Evolutionary conservation across 2,113 vertebrate genomes (phyloP).

Genomic region (Chaetodon trifascialis): DNA sequence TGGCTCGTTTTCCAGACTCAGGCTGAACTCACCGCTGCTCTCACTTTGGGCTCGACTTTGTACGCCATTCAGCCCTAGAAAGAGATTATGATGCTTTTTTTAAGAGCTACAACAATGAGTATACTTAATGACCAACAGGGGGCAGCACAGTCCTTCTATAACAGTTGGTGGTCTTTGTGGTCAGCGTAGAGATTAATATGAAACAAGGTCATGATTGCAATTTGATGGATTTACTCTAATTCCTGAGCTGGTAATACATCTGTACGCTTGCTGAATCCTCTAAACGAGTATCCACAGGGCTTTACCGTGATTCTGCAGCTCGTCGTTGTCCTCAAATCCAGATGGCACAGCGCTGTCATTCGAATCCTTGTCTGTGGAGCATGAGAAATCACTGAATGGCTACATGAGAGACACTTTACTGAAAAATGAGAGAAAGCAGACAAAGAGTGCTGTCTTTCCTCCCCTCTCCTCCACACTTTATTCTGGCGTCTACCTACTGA

Average conservation of each 20-base stretch:
- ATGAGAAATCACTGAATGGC: slow-evolving; percentile 23
- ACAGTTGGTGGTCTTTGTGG: slow-evolving; percentile 13
- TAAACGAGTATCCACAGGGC: slow-evolving; percentile 49
- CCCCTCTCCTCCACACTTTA: background rate
- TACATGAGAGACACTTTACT: background rate
- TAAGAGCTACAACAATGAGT: background rate
- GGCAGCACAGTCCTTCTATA: slow-evolving; percentile 55
- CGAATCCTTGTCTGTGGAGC: slow-evolving; percentile 74
- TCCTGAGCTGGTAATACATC: slow-evolving; percentile 74
- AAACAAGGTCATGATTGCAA: slow-evolving; percentile 80
- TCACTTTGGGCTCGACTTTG: slow-evolving; percentile 94
- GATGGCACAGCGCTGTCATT: slow-evolving; percentile 66
- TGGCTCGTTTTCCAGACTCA: slow-evolving; percentile 90
- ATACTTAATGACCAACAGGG: slow-evolving; percentile 56
- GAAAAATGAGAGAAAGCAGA: background rate
- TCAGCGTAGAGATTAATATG: slow-evolving; percentile 71
- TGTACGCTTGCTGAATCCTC: slow-evolving; percentile 70
- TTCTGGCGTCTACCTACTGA: slow-evolving; percentile 1
- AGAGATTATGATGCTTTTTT: background rate
- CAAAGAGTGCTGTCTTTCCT: background rate
- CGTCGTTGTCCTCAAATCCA: slow-evolving; percentile 76
- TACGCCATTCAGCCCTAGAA: slow-evolving; percentile 82
- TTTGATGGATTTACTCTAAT: slow-evolving; percentile 80
- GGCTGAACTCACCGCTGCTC: slow-evolving; percentile 93
- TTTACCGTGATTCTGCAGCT: slow-evolving; percentile 77